phyloP scores from a whole-genome alignment of 2,797 vertebrate genomes.

The Rhadinocentrus ornatus region DNA sequence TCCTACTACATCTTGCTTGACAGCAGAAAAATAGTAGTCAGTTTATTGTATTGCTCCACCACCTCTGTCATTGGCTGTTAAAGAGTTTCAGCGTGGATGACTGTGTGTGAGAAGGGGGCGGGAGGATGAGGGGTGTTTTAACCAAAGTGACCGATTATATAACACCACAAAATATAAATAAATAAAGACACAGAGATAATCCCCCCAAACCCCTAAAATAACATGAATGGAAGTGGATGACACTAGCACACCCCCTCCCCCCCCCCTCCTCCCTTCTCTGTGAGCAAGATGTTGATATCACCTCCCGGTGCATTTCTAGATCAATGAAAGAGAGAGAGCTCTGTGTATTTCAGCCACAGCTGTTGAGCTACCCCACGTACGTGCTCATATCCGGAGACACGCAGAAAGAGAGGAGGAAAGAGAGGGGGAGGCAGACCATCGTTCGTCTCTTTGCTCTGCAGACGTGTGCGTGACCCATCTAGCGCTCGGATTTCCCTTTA shows the following conservation, averaged over 20 bases:
- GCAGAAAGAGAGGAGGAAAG: background rate
- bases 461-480: slow-evolving; percentile 44
- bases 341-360: slow-evolving; percentile 69
- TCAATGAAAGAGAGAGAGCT: slow-evolving; percentile 69
- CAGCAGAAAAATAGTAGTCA: background rate
- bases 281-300: slow-evolving; percentile 43
- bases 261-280: background rate
- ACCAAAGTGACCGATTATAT: slow-evolving; percentile 48
- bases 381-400: slow-evolving; percentile 46
- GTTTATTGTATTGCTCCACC: slow-evolving; percentile 33
- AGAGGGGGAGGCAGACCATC: slow-evolving; percentile 14
- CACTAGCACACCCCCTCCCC: slow-evolving; percentile 20
- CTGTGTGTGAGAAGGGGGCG: background rate
- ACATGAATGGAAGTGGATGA: slow-evolving; percentile 35
- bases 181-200: slow-evolving; percentile 14
- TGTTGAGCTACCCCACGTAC: slow-evolving; percentile 67
- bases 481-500: slow-evolving; percentile 62
- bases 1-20: background rate
- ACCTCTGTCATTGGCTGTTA: slow-evolving; percentile 34
- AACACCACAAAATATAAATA: slow-evolving; percentile 36
- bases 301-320: slow-evolving; percentile 57
- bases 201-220: background rate
- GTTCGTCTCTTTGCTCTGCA: slow-evolving; percentile 45
- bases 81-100: slow-evolving; percentile 11
- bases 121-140: background rate